Conservation (phyloP, 2,797 vertebrate species). For the Takifugu rubripes region DNA sequence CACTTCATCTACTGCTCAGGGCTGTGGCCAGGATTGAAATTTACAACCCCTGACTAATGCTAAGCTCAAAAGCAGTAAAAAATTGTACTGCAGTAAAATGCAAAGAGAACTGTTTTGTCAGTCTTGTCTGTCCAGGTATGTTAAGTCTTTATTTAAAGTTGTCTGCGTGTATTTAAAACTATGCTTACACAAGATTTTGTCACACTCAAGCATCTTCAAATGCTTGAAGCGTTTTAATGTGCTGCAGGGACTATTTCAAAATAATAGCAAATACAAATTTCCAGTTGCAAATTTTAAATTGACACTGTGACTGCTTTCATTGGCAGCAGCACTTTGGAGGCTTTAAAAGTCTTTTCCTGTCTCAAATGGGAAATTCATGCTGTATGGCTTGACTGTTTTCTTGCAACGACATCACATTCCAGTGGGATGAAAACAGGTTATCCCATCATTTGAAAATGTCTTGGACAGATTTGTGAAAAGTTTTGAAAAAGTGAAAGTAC, state of each 20-base stretch:
- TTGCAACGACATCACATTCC: conserved; percentile 35
- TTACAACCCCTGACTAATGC: too few relatives aligned
- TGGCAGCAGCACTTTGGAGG: conserved; percentile 36
- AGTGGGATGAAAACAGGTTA: conserved; percentile 29
- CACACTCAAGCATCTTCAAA: neutral
- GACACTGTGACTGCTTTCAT: conserved; percentile 37
- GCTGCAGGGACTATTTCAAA: neutral
- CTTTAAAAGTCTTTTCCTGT: conserved; percentile 43
- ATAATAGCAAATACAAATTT: conserved; percentile 3
- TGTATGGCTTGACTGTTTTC: conserved; percentile 47
- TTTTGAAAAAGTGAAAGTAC: neutral
- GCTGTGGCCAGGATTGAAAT: too few relatives aligned
- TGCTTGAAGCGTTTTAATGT: neutral
- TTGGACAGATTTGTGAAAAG: neutral
- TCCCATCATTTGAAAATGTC: neutral
- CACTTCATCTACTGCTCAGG: too few relatives aligned
- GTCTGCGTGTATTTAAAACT: neutral
- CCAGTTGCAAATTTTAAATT: conserved; percentile 9
- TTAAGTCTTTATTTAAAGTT: too few relatives aligned
- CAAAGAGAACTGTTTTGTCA: too few relatives aligned
- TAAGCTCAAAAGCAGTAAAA: too few relatives aligned
- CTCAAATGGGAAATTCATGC: conserved; percentile 36
- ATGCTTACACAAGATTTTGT: neutral
- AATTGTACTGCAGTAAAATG: too few relatives aligned
- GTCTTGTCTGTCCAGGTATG: too few relatives aligned